phyloP scores from a whole-genome alignment of 2,113 vertebrate genomes.

The Labeo catla region DNA sequence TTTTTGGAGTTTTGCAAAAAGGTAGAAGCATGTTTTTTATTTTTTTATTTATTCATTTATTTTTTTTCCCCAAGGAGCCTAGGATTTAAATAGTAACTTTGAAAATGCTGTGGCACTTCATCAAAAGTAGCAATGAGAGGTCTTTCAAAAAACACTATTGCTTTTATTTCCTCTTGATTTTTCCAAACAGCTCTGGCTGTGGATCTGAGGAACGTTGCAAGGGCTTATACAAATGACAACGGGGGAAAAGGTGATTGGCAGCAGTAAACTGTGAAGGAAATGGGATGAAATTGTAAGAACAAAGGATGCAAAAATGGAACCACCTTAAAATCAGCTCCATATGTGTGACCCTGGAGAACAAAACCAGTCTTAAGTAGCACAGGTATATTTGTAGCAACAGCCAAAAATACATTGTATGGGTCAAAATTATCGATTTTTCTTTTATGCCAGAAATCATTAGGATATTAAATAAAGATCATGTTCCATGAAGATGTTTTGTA shows the following conservation, averaged over 20 bases:
- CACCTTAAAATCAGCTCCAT: not conserved
- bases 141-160: not conserved
- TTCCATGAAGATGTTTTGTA: too few relatives aligned
- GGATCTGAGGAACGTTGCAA: not conserved
- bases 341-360: not conserved
- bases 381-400: too few relatives aligned
- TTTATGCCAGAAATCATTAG: too few relatives aligned
- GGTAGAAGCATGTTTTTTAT: not conserved
- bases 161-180: slow-evolving; percentile 9
- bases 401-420: too few relatives aligned
- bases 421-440: too few relatives aligned
- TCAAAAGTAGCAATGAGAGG: not conserved
- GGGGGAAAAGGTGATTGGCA: not conserved
- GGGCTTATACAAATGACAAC: not conserved
- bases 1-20: not conserved
- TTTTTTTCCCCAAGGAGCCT: not conserved
- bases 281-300: not conserved
- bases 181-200: not conserved
- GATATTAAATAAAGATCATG: too few relatives aligned
- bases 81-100: not conserved
- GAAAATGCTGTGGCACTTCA: not conserved
- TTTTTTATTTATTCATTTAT: too few relatives aligned
- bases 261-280: not conserved
- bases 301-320: not conserved
- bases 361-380: too few relatives aligned